Evolutionary conservation across 1,140 invertebrate genomes (phyloP).

Genomic region (Bombus superbus): DNA sequence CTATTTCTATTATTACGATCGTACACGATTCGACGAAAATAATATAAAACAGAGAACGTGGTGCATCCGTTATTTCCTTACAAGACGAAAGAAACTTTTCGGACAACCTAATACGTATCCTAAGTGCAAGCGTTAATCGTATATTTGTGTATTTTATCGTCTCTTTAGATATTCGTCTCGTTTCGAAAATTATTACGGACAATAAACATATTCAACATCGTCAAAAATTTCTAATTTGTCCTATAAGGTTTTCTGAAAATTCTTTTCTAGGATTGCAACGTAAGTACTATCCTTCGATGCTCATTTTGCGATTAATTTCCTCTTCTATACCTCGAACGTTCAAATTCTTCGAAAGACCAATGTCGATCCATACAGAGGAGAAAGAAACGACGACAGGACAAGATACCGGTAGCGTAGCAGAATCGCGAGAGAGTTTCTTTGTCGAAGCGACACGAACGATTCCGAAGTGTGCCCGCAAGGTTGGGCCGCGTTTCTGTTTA

Average conservation of each 20-base stretch:
- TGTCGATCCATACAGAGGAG: not conserved
- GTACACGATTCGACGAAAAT: no score
- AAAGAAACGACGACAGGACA: not conserved
- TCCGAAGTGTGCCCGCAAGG: not conserved
- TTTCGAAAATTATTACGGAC: not conserved
- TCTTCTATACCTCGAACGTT: not conserved
- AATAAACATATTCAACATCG: not conserved
- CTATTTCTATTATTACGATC: no score
- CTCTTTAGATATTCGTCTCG: not conserved
- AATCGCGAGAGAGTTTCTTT: conserved; percentile 3
- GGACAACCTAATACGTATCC: no score
- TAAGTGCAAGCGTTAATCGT: not conserved
- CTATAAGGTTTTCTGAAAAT: not conserved
- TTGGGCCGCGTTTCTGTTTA: conserved; percentile 23
- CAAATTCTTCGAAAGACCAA: not conserved
- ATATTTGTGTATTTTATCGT: not conserved
- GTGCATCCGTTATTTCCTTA: no score
- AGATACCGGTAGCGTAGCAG: no score
- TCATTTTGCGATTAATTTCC: not conserved
- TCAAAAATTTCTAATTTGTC: not conserved
- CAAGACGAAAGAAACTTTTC: no score
- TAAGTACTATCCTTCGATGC: no score
- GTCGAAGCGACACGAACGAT: not conserved
- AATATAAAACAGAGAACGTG: no score
- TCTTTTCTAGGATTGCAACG: not conserved